Evolutionary conservation across 2,888 invertebrate genomes (phyloP).

Genomic region (Glyphotaelius pellucidus): DNA sequence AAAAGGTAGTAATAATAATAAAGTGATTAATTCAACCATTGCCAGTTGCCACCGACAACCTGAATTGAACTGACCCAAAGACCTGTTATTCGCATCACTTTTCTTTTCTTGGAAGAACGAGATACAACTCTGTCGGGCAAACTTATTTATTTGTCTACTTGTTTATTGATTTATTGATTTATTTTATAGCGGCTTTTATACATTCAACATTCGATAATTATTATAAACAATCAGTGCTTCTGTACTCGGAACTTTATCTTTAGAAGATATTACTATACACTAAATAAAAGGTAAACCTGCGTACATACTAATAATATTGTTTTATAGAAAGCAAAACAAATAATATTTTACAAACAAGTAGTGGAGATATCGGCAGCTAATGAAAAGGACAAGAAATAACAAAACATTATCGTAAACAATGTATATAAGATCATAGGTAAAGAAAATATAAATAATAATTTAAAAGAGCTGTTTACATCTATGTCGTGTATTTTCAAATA

Average conservation of each 20-base stretch:
- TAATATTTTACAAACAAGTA: neutral
- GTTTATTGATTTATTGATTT: too few species aligned
- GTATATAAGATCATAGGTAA: neutral
- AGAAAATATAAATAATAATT: neutral
- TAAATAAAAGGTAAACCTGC: neutral
- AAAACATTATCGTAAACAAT: neutral
- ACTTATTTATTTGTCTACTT: neutral
- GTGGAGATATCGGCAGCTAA: neutral
- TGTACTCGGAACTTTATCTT: neutral
- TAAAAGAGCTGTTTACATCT: too few species aligned
- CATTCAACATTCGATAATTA: neutral
- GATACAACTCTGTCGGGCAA: neutral
- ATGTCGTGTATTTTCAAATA: too few species aligned
- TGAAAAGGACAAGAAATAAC: neutral
- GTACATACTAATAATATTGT: too few species aligned
- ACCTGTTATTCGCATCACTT: slow-evolving; percentile 64
- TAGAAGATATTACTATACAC: neutral
- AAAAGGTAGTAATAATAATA: neutral
- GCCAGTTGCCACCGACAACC: neutral
- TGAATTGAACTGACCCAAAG: slow-evolving; percentile 45
- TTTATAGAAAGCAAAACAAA: neutral
- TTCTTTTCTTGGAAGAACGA: slow-evolving; percentile 67
- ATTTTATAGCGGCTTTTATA: neutral
- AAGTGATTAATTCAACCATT: neutral
- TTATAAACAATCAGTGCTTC: neutral